Conservation (phyloP, 2,888 invertebrate genomes). For the Acanthosoma haemorrhoidale region DNA sequence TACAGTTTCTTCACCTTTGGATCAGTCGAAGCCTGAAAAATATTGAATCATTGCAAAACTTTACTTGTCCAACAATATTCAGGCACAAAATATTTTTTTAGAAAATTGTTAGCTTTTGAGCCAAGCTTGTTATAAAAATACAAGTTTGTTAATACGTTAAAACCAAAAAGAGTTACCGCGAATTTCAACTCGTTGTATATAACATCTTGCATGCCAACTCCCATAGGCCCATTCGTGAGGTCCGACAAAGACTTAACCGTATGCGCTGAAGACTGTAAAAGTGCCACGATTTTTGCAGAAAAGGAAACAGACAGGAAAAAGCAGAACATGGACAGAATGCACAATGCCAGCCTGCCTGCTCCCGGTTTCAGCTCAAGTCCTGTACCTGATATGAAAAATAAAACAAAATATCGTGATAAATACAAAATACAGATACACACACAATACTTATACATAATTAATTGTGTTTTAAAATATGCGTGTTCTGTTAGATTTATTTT, state of each 20-base stretch:
- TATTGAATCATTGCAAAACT: no score
- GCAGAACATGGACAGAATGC: constrained; percentile 57
- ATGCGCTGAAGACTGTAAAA: constrained; percentile 65
- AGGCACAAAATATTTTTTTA: no score
- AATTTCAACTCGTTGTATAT: constrained; percentile 65
- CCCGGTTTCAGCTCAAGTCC: constrained; percentile 49
- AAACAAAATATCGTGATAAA: no score
- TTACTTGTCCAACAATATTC: no score
- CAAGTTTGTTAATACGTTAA: neutral
- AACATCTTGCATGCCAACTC: constrained; percentile 62
- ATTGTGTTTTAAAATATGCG: no score
- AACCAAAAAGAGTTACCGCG: constrained; percentile 50
- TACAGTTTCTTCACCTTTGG: constrained; percentile 59
- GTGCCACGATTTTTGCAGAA: constrained; percentile 68
- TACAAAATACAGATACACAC: no score
- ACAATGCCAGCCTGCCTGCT: constrained; percentile 57
- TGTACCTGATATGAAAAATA: constrained; percentile 46
- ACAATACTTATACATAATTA: no score
- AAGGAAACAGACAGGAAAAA: constrained; percentile 70
- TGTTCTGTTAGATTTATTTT: no score
- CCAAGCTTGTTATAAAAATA: no score
- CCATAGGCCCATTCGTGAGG: constrained; percentile 59
- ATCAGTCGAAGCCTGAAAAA: constrained; percentile 58
- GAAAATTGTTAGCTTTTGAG: no score
- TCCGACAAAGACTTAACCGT: constrained; percentile 60